Percentiles rank a stretch among this genome's conserved stretches.
Conservation (phyloP, 2,888 invertebrate species). For the Cryptosula pallasiana region DNA sequence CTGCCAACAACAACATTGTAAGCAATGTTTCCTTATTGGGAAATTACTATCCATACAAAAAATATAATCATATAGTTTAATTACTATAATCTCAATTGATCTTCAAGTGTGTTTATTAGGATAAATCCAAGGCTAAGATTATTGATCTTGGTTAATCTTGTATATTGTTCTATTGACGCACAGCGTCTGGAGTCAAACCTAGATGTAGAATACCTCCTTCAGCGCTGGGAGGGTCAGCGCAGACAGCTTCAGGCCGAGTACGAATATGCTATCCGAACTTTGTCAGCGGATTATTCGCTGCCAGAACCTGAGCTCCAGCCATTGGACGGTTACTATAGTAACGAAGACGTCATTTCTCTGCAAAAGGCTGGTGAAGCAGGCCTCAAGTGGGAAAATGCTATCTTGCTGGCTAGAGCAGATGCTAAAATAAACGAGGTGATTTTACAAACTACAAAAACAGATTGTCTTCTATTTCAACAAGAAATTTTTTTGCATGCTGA, state of each 20-base stretch:
- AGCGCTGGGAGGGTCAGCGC: background rate
- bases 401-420: background rate
- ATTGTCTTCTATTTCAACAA: too few relatives aligned
- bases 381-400: background rate
- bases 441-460: too few relatives aligned
- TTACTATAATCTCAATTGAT: too few relatives aligned
- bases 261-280: background rate
- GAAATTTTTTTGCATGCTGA: too few relatives aligned
- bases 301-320: background rate
- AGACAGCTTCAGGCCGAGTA: background rate
- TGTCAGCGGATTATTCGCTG: background rate
- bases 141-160: too few relatives aligned
- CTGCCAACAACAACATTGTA: background rate
- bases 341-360: background rate
- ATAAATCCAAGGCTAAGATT: too few relatives aligned
- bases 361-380: background rate
- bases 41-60: background rate
- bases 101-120: too few relatives aligned
- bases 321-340: conserved; percentile 22
- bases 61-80: too few relatives aligned
- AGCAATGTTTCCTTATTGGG: background rate
- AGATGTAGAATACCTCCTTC: background rate
- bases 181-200: background rate
- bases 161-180: too few relatives aligned
- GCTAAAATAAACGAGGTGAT: background rate